These are phyloP conservation scores for Stratiomys singularior DNA, from an alignment of 2,888 invertebrate species.

Conservation along the genomic window DNA sequence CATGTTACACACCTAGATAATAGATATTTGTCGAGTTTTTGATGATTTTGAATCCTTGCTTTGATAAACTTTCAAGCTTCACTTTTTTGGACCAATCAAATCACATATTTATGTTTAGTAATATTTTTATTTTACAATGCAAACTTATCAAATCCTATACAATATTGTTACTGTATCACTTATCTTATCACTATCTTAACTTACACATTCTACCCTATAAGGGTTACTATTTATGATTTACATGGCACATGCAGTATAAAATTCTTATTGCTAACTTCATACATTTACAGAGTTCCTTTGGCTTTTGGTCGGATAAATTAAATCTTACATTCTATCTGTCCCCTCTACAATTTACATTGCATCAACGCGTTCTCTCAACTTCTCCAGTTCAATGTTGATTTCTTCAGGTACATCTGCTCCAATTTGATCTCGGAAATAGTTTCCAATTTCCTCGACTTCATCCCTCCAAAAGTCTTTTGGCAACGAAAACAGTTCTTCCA, in stretches of 20 bases:
- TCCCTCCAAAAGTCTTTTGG: conserved; percentile 93
- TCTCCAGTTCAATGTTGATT: conserved; percentile 77
- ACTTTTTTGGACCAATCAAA: no score
- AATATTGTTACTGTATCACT: conserved; percentile 17
- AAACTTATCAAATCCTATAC: not conserved
- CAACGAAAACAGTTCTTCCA: conserved; percentile 84
- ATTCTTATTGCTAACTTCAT: not conserved
- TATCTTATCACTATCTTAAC: not conserved
- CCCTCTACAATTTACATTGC: conserved; percentile 18
- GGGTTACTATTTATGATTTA: conserved; percentile 1
- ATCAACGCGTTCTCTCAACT: conserved; percentile 68
- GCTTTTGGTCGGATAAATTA: not conserved
- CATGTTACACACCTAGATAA: no score
- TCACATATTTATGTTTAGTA: not conserved
- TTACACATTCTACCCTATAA: conserved; percentile 22
- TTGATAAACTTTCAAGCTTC: not conserved
- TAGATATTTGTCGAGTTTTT: no score
- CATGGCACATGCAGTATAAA: not conserved
- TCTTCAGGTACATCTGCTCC: conserved; percentile 84
- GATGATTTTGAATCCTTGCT: no score
- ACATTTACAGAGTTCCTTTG: conserved; percentile 11
- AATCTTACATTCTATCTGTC: conserved; percentile 4
- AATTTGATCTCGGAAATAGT: conserved; percentile 93
- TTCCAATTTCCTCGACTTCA: conserved; percentile 83
- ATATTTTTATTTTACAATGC: conserved; percentile 1